These are phyloP conservation scores for Regulus satrapa DNA, from an alignment of 2,113 vertebrate genomes.

Conservation along the genomic window DNA sequence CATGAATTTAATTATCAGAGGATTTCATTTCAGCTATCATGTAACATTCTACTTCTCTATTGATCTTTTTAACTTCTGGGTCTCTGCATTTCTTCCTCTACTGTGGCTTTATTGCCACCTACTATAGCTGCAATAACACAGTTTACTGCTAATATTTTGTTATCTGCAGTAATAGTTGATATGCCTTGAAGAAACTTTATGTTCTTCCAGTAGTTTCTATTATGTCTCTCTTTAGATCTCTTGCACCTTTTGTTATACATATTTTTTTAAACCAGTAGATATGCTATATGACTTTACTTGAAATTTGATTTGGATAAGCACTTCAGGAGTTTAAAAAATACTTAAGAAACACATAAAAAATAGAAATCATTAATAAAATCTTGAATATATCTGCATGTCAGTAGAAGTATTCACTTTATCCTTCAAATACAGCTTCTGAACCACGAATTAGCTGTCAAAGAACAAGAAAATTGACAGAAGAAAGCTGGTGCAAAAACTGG, in stretches of 20 bases:
- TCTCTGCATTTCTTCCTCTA: constrained; percentile 60
- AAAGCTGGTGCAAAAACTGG: background rate
- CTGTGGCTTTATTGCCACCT: constrained; percentile 51
- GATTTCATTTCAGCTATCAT: constrained; percentile 61
- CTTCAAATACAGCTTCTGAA: background rate
- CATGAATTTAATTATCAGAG: constrained; percentile 56
- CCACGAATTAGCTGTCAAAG: background rate
- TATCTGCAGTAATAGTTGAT: background rate
- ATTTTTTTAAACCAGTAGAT: background rate
- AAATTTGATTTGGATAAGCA: background rate
- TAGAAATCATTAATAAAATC: background rate
- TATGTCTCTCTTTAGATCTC: background rate
- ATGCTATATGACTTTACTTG: background rate
- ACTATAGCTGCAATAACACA: constrained; percentile 59
- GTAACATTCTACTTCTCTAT: constrained; percentile 49
- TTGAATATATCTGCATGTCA: background rate
- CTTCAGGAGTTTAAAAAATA: background rate
- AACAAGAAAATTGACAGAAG: background rate
- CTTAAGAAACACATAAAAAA: background rate
- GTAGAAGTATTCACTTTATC: background rate
- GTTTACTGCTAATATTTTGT: constrained; percentile 49
- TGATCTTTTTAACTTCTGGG: constrained; percentile 64
- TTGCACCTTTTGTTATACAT: background rate
- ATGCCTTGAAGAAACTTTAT: constrained; percentile 2
- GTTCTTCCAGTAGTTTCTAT: constrained; percentile 4